Conservation (phyloP, 2,888 invertebrate species). For the Melipona bicolor region DNA sequence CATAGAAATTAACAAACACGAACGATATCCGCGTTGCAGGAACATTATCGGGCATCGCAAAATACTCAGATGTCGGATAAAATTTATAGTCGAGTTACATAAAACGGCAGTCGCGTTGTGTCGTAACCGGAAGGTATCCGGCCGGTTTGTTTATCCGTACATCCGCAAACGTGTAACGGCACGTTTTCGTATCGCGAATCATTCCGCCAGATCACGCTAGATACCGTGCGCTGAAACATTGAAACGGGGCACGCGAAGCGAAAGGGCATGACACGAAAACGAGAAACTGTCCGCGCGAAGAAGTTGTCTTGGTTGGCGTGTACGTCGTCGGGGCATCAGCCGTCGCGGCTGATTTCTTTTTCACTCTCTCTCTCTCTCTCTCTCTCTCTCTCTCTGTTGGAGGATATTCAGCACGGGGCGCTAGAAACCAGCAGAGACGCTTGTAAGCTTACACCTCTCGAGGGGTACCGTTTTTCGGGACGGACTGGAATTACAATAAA, state of each 20-base stretch:
- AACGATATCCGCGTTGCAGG: background rate
- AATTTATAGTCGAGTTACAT: constrained; percentile 14
- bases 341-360: background rate
- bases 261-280: background rate
- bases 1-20: background rate
- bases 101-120: constrained; percentile 1
- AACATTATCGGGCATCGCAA: background rate
- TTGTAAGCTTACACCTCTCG: constrained; percentile 71
- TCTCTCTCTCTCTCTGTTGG: background rate
- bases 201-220: background rate
- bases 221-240: background rate
- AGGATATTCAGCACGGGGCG: constrained; percentile 32
- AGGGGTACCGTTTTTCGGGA: constrained; percentile 39
- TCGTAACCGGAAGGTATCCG: background rate
- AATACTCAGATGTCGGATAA: constrained; percentile 19
- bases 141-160: constrained; percentile 1
- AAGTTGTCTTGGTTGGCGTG: background rate
- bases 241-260: constrained; percentile 32
- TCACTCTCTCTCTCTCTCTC: background rate
- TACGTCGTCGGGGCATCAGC: no score
- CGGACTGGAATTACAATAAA: constrained; percentile 75
- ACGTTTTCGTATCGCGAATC: background rate
- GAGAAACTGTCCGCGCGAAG: background rate
- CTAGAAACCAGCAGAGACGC: constrained; percentile 45
- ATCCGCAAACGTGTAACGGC: background rate